These are phyloP conservation scores for Meandrusa payeni DNA, from an alignment of 2,888 invertebrate genomes.

Conservation along the genomic window DNA sequence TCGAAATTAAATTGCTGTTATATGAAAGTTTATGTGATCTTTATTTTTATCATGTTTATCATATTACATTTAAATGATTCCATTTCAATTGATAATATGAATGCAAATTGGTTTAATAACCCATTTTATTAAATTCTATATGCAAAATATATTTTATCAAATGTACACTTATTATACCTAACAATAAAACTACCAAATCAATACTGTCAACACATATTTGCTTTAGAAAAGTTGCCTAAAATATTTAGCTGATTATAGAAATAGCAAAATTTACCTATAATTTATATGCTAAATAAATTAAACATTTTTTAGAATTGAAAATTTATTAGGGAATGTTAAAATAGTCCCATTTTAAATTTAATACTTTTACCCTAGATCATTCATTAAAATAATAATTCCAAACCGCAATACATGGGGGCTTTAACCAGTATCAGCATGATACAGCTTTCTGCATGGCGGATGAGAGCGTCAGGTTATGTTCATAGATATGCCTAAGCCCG, in stretches of 20 bases:
- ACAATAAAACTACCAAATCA: background rate
- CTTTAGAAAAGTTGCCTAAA: slow-evolving; percentile 12
- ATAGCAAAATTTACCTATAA: slow-evolving; percentile 5
- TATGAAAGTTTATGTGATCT: too few relatives aligned
- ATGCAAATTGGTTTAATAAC: too few relatives aligned
- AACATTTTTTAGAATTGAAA: too few relatives aligned
- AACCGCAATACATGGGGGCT: slow-evolving; percentile 34
- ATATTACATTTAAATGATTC: background rate
- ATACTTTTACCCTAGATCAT: slow-evolving; percentile 2
- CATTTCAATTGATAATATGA: too few relatives aligned
- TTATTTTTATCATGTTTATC: too few relatives aligned
- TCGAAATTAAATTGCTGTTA: slow-evolving; percentile 28
- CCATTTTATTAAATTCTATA: background rate
- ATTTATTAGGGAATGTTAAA: slow-evolving; percentile 5
- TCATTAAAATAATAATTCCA: slow-evolving; percentile 20
- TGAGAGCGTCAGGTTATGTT: slow-evolving; percentile 69
- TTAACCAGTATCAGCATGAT: slow-evolving; percentile 71
- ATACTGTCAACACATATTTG: slow-evolving; percentile 6
- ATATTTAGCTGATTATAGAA: slow-evolving; percentile 8
- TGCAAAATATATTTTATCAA: background rate
- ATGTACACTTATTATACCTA: background rate
- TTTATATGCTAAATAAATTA: slow-evolving; percentile 1
- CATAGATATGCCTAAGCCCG: slow-evolving; percentile 76
- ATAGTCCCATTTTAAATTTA: background rate
- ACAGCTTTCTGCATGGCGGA: slow-evolving; percentile 80